Base-by-base conservation (phyloP, 1,140 invertebrate species). In the Tetramorium alpestre region DNA sequence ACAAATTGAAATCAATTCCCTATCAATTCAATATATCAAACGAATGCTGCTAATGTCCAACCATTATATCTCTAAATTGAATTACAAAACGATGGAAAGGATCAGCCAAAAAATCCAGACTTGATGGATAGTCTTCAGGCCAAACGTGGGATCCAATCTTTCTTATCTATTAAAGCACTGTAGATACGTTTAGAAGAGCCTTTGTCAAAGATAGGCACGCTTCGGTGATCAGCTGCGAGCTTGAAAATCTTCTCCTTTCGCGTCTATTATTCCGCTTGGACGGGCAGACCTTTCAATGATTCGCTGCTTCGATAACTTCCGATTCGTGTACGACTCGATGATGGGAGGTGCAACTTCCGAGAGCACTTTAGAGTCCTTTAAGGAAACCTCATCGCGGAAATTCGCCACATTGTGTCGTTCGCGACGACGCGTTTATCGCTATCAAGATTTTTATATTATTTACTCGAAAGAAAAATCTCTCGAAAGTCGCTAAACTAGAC, bases 41-140 rank as follows among this genome's bases (percentile, higher is more conserved):
- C 25, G 2, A 22, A 0, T 49, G 25, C 22, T 33, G 62, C 3
- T 25, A 25, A 84, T 60, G 49, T 82, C 16, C 16, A 70, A n/a
- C 1, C 16, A 72, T 5, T 54, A 10, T 25, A 62, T 33, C 13
- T 2, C n/a, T 49, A 60, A 75, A 49, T 2, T 47, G 44, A 44
- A 8, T 47, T 22, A 47, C 25, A 58, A 72, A 4, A 25, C 25
- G 38, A 16, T 10, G 18, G 28, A 16, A 49, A 72, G 18, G 18
- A 33, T 82, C 41, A 70, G 16, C 41, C 76, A 60, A 73, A 60
- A 69, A 28, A n/a, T 73, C 28, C 41, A 1, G 10, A 18, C 25
- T n/a, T 60, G 67, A 82, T 73, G 28, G 28, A 84, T 84, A 60
- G 44, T 38, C 67, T 84, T 62, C 13, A 73, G 41, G 49, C 33